Percentiles rank a stretch among this genome's conserved stretches.
phyloP scores from a whole-genome alignment of 2,797 vertebrate species.

The Oreochromis mossambicus region DNA sequence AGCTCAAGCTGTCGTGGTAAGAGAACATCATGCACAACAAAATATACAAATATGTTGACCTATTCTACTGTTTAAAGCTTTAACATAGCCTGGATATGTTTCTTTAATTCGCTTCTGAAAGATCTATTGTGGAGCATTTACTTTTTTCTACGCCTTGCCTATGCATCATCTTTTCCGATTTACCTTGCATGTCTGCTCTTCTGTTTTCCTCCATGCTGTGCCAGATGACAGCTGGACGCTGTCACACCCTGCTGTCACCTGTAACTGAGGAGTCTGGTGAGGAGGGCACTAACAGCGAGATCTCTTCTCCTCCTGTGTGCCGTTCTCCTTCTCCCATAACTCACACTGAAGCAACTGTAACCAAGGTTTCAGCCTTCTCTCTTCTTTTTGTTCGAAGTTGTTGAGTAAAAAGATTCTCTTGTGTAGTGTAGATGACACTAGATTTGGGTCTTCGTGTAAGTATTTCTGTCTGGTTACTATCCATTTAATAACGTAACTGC shows the following conservation, averaged over 20 bases:
- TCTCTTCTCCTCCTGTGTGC: slow-evolving; percentile 92
- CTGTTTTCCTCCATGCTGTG: slow-evolving; percentile 51
- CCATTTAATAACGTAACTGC: not conserved
- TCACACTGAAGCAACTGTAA: slow-evolving; percentile 85
- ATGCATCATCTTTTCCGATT: not conserved
- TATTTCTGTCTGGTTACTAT: not conserved
- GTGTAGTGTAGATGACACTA: not conserved
- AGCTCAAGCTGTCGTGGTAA: slow-evolving; percentile 86
- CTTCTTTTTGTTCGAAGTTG: not conserved
- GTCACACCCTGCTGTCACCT: slow-evolving; percentile 97
- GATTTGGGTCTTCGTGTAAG: not conserved
- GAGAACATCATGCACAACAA: slow-evolving; percentile 5
- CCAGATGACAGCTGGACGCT: slow-evolving; percentile 98
- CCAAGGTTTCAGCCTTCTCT: slow-evolving; percentile 81
- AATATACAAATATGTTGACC: not conserved
- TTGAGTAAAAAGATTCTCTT: not conserved
- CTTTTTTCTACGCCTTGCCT: not conserved
- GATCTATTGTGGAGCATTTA: not conserved
- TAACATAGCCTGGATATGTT: not conserved
- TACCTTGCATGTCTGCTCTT: slow-evolving; percentile 14
- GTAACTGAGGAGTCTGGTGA: slow-evolving; percentile 99
- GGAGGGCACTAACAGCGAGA: slow-evolving; percentile 94
- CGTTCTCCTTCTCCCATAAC: slow-evolving; percentile 95
- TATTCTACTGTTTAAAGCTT: slow-evolving; percentile 12
- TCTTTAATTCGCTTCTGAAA: not conserved